Percentiles rank a stretch among this genome's conserved stretches.
These are phyloP conservation scores for Clinocottus analis DNA, from an alignment of 2,113 vertebrate genomes.

Conservation along the genomic window DNA sequence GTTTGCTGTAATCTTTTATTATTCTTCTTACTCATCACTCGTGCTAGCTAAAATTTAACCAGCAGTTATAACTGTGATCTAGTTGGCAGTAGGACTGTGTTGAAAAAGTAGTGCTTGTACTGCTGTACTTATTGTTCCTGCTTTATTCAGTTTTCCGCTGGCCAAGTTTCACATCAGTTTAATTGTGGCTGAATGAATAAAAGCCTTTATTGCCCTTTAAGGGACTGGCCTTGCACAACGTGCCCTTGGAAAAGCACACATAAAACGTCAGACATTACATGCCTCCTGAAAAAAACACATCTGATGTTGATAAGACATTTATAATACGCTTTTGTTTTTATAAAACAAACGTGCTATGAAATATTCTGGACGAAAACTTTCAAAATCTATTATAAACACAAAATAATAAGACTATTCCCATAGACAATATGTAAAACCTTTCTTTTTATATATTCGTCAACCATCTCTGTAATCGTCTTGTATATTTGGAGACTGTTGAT, in stretches of 20 bases:
- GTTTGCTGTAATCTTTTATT: not conserved
- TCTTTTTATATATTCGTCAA: not conserved
- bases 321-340: not conserved
- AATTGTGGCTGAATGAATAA: constrained; percentile 10
- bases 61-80: not conserved
- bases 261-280: not conserved
- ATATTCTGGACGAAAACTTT: not conserved
- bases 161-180: not conserved
- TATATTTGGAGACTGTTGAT: constrained; percentile 1
- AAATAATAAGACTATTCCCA: not conserved
- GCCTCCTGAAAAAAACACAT: not conserved
- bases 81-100: not conserved
- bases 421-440: not conserved
- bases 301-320: not conserved
- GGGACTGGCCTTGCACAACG: not conserved
- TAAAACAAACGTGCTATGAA: not conserved
- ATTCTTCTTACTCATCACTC: not conserved
- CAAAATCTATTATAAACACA: not conserved
- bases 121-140: not conserved
- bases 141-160: not conserved
- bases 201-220: not conserved
- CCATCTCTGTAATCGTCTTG: not conserved
- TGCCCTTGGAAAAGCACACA: not conserved
- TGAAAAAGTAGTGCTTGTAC: not conserved
- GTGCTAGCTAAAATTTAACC: not conserved